A percentile compares a stretch with the other conserved stretches of the same genome.
These are phyloP conservation scores for Colletes collaris DNA, from an alignment of 2,888 invertebrate species.

Conservation along the genomic window DNA sequence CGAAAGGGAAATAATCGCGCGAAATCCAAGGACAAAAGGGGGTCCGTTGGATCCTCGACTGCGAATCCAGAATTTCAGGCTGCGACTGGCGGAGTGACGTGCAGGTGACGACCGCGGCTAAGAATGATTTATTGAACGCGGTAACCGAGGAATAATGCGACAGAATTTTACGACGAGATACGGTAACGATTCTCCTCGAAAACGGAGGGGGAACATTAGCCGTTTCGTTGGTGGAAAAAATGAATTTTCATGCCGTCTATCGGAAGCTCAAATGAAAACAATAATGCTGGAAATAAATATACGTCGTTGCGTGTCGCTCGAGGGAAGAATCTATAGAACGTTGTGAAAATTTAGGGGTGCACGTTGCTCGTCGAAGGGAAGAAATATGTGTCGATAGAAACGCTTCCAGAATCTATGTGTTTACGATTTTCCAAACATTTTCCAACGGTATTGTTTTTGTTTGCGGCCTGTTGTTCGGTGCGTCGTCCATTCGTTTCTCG, in stretches of 20 bases:
- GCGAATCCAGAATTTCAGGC: conserved; percentile 4
- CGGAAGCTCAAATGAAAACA: conserved; percentile 10
- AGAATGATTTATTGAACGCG: conserved; percentile 43
- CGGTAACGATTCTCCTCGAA: conserved; percentile 29
- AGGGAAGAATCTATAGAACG: too few relatives aligned
- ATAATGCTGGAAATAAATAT: conserved; percentile 40
- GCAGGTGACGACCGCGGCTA: conserved; percentile 28
- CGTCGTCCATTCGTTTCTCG: too few relatives aligned
- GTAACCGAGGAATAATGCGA: conserved; percentile 23
- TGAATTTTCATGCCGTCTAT: conserved; percentile 17
- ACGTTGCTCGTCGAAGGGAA: too few relatives aligned
- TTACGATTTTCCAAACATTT: too few relatives aligned
- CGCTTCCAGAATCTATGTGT: too few relatives aligned
- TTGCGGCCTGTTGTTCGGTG: too few relatives aligned
- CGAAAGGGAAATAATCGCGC: conserved; percentile 21
- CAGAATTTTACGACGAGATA: conserved; percentile 31
- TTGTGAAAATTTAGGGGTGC: too few relatives aligned
- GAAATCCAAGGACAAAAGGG: conserved; percentile 26
- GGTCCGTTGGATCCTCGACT: neutral
- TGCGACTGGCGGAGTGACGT: conserved; percentile 18
- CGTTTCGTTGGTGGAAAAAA: conserved; percentile 22
- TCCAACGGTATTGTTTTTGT: too few relatives aligned
- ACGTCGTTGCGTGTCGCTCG: neutral
- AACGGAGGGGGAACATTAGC: conserved; percentile 31
- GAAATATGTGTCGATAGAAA: too few relatives aligned